phyloP scores from a whole-genome alignment of 2,113 vertebrate genomes.

The Peromyscus leucopus region DNA sequence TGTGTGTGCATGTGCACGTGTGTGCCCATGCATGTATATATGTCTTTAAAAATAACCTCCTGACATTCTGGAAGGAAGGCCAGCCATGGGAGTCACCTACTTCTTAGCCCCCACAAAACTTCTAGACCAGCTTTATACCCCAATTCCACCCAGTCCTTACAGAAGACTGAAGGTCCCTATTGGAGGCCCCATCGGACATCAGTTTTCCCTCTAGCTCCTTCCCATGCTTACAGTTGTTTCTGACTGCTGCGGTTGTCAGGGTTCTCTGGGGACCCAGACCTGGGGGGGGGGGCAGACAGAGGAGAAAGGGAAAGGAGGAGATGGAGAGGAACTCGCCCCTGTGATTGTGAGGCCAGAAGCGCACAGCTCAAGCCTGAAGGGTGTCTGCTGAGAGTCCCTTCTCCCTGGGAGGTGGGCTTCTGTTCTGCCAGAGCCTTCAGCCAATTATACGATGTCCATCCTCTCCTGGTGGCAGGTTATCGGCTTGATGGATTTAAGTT shows the following conservation, averaged over 20 bases:
- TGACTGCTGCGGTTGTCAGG: background rate
- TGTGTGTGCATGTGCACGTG: too few species aligned
- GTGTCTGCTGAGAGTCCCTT: background rate
- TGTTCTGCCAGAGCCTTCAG: background rate
- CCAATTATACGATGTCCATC: background rate
- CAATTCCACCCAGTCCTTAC: background rate
- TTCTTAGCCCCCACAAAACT: background rate
- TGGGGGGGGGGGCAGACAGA: fast-evolving
- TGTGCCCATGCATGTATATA: too few species aligned
- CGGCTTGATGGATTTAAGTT: background rate
- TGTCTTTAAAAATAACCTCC: background rate
- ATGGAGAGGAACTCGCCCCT: background rate
- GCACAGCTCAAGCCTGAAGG: background rate
- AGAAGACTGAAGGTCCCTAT: background rate
- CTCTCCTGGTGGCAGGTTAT: background rate
- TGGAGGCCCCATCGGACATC: background rate
- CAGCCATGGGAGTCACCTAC: background rate
- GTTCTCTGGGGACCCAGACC: background rate
- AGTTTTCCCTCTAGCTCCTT: background rate
- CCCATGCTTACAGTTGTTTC: background rate
- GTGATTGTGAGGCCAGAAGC: background rate
- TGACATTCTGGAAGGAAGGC: background rate
- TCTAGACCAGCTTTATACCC: too few species aligned
- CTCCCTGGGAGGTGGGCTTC: background rate
- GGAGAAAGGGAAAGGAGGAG: background rate